Evolutionary conservation across 2,113 vertebrate genomes (phyloP).

Genomic region (Pachycephala philippinensis): DNA sequence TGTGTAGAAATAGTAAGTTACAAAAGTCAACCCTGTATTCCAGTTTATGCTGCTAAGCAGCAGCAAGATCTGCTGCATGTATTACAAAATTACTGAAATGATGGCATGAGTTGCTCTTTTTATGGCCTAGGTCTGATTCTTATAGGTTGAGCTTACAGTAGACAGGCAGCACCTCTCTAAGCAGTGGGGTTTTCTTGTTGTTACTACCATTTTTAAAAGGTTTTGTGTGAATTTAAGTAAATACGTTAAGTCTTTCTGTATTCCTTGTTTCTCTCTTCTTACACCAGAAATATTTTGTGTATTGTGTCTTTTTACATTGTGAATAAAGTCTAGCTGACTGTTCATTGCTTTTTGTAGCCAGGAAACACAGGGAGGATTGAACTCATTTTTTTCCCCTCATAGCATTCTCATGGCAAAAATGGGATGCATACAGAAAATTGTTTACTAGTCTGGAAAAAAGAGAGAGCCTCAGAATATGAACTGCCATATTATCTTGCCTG

Average conservation of each 20-base stretch:
- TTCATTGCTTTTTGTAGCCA: neutral
- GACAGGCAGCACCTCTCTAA: neutral
- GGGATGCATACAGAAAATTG: constrained; percentile 65
- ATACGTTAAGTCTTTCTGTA: neutral
- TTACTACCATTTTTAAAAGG: neutral
- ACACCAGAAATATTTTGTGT: neutral
- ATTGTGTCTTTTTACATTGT: neutral
- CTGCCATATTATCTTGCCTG: constrained; percentile 46
- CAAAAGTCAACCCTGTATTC: neutral
- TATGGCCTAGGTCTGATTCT: neutral
- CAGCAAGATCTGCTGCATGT: neutral
- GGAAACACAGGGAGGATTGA: neutral
- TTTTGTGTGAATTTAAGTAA: neutral
- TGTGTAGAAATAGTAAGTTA: neutral
- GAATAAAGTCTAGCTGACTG: neutral
- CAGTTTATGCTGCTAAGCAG: neutral
- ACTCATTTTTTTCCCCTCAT: neutral
- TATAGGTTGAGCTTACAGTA: neutral
- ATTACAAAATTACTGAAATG: neutral
- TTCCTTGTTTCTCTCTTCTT: neutral
- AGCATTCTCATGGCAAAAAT: constrained; percentile 47
- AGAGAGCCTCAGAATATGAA: constrained; percentile 20
- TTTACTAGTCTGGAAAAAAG: constrained; percentile 33
- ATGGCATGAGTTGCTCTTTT: neutral
- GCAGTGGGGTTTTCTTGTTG: neutral